Evolutionary conservation across 2,888 invertebrate genomes (phyloP), one percentile per base, ranked within the genome.

Genomic region (Oxytorus armatus): DNA sequence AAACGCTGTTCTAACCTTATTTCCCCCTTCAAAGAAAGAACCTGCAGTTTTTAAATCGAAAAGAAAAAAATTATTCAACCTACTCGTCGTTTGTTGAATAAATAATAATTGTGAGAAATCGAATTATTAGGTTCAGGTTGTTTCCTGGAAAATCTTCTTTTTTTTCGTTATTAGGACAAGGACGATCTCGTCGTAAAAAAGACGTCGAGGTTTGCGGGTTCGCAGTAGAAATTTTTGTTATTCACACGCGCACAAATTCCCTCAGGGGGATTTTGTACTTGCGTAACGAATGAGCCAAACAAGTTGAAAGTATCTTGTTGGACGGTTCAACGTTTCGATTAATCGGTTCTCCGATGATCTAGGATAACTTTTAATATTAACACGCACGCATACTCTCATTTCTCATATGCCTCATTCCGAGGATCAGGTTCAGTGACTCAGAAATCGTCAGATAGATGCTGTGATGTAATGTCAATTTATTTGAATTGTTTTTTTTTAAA

Each of bases 381-480:
- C 5, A 29, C 29, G 5, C 5, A 29, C 29, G 3, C n/a, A 18
- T 57, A 42, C 51, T 59, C 8, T 29, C 29, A 21, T n/a, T 39
- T n/a, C n/a, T n/a, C n/a, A 5, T 33, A 23, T 36, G 11, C 33
- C 8, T 36, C n/a, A 33, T 73, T 83, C 44, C 77, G 84, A 86
- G 86, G 87, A 85, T 85, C 83, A 85, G 83, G 86, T 89, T 88
- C 87, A 88, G 86, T 72, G 87, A 86, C 84, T 85, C 80, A 23
- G 5, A 23, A 10, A n/a, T 10, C 47, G 29, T 47, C 23, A 16
- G 16, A 29, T 7, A 10, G 14, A 53, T 42, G 3, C 36, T 14
- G 21, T n/a, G 36, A 23, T 36, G n/a, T 47, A 23, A 16, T 23
- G 7, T 21, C 7, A 51, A 51, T 51, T 21, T 16, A 0, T 21